Percentiles rank a stretch among this genome's conserved stretches.
Evolutionary conservation across 2,113 vertebrate species (phyloP).

Genomic region (Periophthalmodon schlosseri): DNA sequence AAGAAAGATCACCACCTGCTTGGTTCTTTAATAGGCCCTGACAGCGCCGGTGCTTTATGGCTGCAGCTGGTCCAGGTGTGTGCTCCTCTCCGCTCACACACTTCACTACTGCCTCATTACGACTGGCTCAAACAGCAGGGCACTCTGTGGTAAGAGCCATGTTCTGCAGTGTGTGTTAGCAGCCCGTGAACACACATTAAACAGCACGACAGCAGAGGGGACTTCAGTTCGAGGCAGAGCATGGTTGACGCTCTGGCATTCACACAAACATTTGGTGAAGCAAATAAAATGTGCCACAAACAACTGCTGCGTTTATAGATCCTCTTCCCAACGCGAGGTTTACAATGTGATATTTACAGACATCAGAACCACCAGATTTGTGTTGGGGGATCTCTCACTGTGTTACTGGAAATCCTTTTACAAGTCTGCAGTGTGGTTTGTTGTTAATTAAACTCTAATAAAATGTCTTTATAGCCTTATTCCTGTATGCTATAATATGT

Average conservation of each 20-base stretch:
- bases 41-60: constrained; percentile 58
- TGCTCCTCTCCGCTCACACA: constrained; percentile 40
- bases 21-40: constrained; percentile 68
- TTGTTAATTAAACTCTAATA: neutral
- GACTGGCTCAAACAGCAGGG: constrained; percentile 48
- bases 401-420: neutral
- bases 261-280: constrained; percentile 58
- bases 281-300: constrained; percentile 58
- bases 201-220: constrained; percentile 40
- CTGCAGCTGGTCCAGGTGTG: constrained; percentile 74
- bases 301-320: constrained; percentile 59
- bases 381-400: constrained; percentile 53
- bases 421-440: constrained; percentile 10
- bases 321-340: constrained; percentile 44
- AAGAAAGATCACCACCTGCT: constrained; percentile 61
- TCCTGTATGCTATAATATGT: neutral
- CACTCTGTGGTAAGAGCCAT: constrained; percentile 48
- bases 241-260: constrained; percentile 48
- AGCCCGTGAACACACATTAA: constrained; percentile 49
- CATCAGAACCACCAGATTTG: constrained; percentile 51
- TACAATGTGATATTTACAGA: constrained; percentile 48
- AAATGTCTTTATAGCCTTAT: neutral
- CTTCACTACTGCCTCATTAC: constrained; percentile 64
- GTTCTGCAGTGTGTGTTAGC: constrained; percentile 48
- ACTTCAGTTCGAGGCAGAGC: constrained; percentile 33